Conservation (phyloP, 2,888 invertebrate species). For the Frankliniella fusca region DNA sequence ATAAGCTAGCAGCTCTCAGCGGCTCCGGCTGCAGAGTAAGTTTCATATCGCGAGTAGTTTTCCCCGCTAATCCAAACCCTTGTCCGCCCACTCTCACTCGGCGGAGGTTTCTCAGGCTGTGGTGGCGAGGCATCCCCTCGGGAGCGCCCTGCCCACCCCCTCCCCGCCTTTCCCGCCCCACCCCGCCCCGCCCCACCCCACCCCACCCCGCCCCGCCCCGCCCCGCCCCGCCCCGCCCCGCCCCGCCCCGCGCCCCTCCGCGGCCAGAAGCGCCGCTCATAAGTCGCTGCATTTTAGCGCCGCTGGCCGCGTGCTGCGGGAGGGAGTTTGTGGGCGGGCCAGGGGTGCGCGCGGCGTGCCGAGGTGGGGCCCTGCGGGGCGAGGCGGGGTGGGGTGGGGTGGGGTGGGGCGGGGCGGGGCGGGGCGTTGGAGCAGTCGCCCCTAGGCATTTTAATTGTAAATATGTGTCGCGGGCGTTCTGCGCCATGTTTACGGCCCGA, state of each 20-base stretch:
- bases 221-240: neutral
- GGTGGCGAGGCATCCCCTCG: too few species aligned
- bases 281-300: constrained; percentile 10
- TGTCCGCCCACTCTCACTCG: too few species aligned
- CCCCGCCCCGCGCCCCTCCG: neutral
- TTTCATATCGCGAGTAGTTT: too few species aligned
- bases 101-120: too few species aligned
- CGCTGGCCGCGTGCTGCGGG: neutral
- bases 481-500: neutral
- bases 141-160: too few species aligned
- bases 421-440: neutral
- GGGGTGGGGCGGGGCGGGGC: neutral
- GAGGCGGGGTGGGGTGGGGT: neutral
- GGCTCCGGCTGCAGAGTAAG: too few species aligned
- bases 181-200: too few species aligned
- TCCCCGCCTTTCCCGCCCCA: too few species aligned
- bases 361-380: neutral
- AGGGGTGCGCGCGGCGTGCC: neutral
- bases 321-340: neutral
- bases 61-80: too few species aligned
- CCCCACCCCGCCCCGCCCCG: neutral
- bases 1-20: too few species aligned
- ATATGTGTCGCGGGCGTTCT: neutral
- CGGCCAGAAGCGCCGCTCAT: neutral
- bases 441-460: constrained; percentile 13